phyloP scores from a whole-genome alignment of 2,888 invertebrate genomes.

The Rugalucina vietnamica region DNA sequence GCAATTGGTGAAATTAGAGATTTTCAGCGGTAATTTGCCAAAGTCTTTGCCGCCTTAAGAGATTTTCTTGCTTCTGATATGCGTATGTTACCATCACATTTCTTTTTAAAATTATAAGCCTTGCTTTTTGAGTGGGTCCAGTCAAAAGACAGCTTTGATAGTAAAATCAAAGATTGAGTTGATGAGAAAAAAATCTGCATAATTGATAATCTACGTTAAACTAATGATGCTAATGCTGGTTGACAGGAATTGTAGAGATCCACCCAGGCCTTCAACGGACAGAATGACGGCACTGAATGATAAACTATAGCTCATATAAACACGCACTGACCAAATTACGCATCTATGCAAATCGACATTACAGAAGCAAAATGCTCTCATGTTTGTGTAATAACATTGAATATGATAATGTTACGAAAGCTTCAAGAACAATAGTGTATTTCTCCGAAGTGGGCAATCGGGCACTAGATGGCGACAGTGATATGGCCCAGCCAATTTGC shows the following conservation, averaged over 20 bases:
- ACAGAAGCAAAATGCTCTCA: neutral
- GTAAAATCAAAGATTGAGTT: neutral
- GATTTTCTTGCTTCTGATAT: neutral
- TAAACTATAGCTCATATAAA: neutral
- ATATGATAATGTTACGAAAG: neutral
- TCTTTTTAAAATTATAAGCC: neutral
- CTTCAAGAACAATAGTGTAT: too few relatives aligned
- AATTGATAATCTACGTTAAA: too few relatives aligned
- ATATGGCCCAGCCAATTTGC: conserved; percentile 15
- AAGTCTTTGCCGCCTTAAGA: neutral
- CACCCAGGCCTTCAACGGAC: too few relatives aligned
- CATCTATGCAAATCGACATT: neutral
- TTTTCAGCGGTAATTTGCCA: neutral
- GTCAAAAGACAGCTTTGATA: neutral
- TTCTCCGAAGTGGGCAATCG: too few relatives aligned
- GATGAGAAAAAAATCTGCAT: neutral
- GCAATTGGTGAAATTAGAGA: conserved; percentile 2
- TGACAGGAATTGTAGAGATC: too few relatives aligned
- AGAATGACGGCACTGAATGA: too few relatives aligned
- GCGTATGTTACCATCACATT: neutral
- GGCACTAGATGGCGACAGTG: neutral
- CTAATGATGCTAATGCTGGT: too few relatives aligned
- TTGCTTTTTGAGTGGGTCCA: neutral
- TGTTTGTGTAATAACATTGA: neutral
- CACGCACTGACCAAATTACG: neutral